Evolutionary conservation across 2,797 vertebrate genomes (phyloP).

Genomic region (Babyrousa celebensis): DNA sequence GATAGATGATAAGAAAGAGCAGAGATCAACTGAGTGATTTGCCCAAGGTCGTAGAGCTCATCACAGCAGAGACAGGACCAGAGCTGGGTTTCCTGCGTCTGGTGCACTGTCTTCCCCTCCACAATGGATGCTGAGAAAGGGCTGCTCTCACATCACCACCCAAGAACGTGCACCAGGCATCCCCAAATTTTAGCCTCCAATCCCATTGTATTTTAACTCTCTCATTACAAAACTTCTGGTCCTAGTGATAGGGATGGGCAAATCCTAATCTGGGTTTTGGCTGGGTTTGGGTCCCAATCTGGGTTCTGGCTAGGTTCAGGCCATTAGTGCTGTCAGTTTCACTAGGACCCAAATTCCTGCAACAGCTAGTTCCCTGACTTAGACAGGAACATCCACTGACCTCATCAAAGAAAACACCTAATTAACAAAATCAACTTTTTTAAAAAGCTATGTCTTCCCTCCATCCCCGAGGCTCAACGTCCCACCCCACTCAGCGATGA

Average conservation of each 20-base stretch:
- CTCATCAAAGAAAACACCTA: constrained; percentile 70
- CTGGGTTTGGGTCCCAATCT: too few species aligned
- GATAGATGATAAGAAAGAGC: not conserved
- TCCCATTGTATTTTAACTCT: accelerated
- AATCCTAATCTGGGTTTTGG: too few species aligned
- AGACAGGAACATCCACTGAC: constrained; percentile 44
- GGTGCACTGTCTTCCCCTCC: too few species aligned
- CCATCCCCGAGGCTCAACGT: constrained; percentile 62
- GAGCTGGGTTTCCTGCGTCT: not conserved
- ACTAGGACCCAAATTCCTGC: constrained; percentile 46
- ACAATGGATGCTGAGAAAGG: constrained; percentile 41
- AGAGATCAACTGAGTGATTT: not conserved
- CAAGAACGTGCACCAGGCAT: constrained; percentile 6
- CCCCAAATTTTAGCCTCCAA: not conserved
- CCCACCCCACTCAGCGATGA: constrained; percentile 34
- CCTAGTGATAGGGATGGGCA: not conserved
- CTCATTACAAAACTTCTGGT: constrained; percentile 72
- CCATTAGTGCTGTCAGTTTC: too few species aligned
- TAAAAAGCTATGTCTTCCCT: not conserved
- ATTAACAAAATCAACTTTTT: constrained; percentile 69
- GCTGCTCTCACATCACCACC: constrained; percentile 72
- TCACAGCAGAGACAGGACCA: not conserved
- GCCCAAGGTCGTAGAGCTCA: not conserved
- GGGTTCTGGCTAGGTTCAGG: too few species aligned
- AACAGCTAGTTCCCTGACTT: constrained; percentile 77